These are phyloP conservation scores for Lates japonicus DNA, from an alignment of 2,797 vertebrate species.

Conservation along the genomic window DNA sequence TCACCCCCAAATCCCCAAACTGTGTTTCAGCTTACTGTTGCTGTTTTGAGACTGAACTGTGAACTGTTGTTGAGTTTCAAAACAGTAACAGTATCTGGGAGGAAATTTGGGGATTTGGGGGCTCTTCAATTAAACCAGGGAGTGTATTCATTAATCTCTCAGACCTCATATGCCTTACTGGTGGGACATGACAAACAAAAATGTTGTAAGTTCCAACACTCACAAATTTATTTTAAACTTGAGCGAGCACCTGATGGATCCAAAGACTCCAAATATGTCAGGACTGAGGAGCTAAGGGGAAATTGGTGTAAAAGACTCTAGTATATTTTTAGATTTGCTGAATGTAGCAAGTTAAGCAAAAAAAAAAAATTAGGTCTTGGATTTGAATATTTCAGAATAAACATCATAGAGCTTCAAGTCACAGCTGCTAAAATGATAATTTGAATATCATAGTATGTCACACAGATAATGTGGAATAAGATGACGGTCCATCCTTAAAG, in stretches of 20 bases:
- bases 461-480: not conserved
- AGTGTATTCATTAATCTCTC: slow-evolving; percentile 2
- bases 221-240: not conserved
- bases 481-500: no score
- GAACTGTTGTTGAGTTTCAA: slow-evolving; percentile 19
- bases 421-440: not conserved
- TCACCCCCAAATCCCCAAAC: not conserved
- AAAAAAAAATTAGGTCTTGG: no score
- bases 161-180: not conserved
- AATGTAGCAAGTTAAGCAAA: no score
- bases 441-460: no score
- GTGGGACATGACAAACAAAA: slow-evolving; percentile 1
- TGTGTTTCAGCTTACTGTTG: not conserved
- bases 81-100: slow-evolving; percentile 27
- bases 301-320: no score
- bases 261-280: not conserved
- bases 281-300: not conserved
- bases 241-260: not conserved
- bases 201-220: not conserved
- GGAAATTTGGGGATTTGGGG: slow-evolving; percentile 23
- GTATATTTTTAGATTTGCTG: no score
- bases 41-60: not conserved
- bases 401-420: not conserved
- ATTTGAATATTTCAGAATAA: not conserved
- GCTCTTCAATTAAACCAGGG: not conserved